Evolutionary conservation across 2,113 vertebrate genomes (phyloP).

Genomic region (Zosterops lateralis): DNA sequence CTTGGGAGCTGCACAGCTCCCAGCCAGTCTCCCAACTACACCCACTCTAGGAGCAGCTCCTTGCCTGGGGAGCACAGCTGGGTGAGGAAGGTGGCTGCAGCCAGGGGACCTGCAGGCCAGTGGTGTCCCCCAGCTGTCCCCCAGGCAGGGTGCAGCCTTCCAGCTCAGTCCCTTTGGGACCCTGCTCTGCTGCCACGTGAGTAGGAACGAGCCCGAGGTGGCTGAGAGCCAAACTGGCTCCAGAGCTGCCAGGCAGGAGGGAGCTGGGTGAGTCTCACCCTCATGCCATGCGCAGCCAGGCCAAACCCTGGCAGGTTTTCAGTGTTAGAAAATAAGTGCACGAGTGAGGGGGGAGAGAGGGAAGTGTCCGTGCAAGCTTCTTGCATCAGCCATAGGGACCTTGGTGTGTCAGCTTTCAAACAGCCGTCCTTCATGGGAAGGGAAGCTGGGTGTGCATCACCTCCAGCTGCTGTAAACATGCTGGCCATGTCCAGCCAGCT

Average conservation of each 20-base stretch:
- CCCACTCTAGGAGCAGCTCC: not conserved
- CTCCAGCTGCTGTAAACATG: not conserved
- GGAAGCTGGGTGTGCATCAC: not conserved
- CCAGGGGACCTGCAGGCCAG: not conserved
- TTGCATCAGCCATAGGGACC: not conserved
- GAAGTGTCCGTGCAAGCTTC: not conserved
- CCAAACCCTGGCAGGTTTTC: not conserved
- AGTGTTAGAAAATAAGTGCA: not conserved
- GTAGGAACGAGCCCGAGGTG: accelerated
- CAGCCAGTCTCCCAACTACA: not conserved
- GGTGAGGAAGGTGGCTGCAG: not conserved
- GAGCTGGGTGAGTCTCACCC: not conserved
- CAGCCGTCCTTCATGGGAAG: not conserved
- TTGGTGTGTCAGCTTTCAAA: not conserved
- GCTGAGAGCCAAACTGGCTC: not conserved
- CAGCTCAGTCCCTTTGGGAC: not conserved
- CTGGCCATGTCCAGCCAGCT: not conserved
- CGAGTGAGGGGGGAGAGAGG: accelerated
- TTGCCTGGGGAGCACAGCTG: not conserved
- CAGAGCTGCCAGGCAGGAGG: not conserved
- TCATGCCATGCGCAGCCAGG: accelerated
- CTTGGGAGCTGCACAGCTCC: not conserved
- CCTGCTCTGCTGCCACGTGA: not conserved
- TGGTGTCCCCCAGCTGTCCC: not conserved
- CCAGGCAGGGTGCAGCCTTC: accelerated